phyloP scores from a whole-genome alignment of 2,797 vertebrate species.

The Botia kubotai region DNA sequence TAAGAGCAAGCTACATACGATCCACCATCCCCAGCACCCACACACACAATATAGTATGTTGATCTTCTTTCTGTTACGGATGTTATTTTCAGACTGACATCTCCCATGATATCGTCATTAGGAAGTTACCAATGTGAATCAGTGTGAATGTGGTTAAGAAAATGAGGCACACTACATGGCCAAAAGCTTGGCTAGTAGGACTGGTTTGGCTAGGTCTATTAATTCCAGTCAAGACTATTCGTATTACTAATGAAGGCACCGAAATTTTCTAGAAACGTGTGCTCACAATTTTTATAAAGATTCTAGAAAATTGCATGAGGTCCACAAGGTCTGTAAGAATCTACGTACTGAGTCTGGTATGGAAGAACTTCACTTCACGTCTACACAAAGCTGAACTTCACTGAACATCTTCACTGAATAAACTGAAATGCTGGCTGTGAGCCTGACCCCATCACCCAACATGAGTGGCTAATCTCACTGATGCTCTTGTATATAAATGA shows the following conservation, averaged over 20 bases:
- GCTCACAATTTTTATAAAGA: not conserved
- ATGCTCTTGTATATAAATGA: not conserved
- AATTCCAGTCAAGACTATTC: not conserved
- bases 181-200: no score
- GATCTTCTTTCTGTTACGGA: no score
- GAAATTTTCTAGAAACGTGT: not conserved
- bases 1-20: no score
- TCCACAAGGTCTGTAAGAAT: not conserved
- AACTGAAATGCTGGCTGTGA: not conserved
- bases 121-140: no score
- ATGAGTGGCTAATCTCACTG: slow-evolving; percentile 3
- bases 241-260: not conserved
- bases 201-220: not conserved
- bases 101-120: no score
- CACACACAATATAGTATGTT: no score
- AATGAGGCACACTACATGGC: no score
- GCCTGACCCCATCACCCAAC: not conserved
- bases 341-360: not conserved
- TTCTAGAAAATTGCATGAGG: no score
- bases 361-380: not conserved
- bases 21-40: no score
- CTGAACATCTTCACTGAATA: not conserved
- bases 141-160: no score
- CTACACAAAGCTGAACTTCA: no score
- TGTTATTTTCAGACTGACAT: no score